Evolutionary conservation across 1,140 invertebrate species (phyloP), one percentile per base, ranked within the genome.

Genomic region (Drosophila quadrilineata): DNA sequence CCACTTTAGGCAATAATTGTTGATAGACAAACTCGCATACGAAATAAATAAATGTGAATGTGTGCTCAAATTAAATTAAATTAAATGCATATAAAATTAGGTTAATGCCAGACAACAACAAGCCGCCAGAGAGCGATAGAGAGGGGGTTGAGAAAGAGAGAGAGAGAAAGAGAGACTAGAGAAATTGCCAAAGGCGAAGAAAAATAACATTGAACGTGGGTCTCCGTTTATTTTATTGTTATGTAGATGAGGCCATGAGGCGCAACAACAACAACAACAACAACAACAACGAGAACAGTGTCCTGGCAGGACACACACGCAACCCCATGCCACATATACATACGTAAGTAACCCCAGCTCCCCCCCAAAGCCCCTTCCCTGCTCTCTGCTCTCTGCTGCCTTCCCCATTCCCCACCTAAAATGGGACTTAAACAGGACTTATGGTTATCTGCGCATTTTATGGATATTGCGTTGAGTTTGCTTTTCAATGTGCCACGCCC

Each of bases 401-500:
- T 12, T 3, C 8, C 21, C 22, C 24, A 0, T 38, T 24, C 40
- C 6, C 22, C 29, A 29, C 14, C 16, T 36, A 74, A 79, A 63
- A 77, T 66, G 68, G 60, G 75, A 76, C 85, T 85, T 88, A 88
- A 88, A 66, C 75, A 88, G 85, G 85, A 88, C 85, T 88, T 88
- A 88, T 88, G 75, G 85, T 88, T 87, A 88, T 88, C 85, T 88
- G 63, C 72, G 79, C 79, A 85, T 87, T 88, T 88, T 88, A 88
- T 88, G 85, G 85, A 88, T 88, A 88, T 88, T 88, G 85, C 77
- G 60, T 66, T 59, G 36, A 45, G 59, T 49, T 63, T 65, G 57
- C 53, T 64, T 72, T 67, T 48, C 63, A 72, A 75, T 77, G 72
- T 52, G 36, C 14, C 41, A 28, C 53, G 16, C 31, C 14, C 26